These are phyloP conservation scores for Dermochelys coriacea DNA, from an alignment of 2,797 vertebrate species.

Conservation along the genomic window DNA sequence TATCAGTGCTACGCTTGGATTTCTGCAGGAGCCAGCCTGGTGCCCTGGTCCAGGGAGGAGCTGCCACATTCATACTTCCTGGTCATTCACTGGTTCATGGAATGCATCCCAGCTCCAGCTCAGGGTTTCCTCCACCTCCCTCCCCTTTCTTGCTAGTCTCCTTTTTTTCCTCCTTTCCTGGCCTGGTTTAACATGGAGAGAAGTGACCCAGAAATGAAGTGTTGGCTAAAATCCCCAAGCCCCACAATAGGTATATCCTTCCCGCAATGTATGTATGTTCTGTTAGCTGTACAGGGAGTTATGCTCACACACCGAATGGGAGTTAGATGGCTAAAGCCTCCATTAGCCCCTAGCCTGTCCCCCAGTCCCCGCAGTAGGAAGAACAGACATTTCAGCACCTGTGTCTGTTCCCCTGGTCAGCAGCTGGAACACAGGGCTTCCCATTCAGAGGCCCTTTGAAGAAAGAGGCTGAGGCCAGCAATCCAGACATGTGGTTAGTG, in stretches of 20 bases:
- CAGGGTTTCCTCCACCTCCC: not conserved
- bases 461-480: not conserved
- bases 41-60: not conserved
- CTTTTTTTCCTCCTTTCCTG: not conserved
- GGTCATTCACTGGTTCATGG: not conserved
- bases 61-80: not conserved
- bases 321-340: not conserved
- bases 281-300: not conserved
- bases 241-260: not conserved
- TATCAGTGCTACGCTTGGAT: not conserved
- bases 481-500: not conserved
- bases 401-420: not conserved
- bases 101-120: accelerated
- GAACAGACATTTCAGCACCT: not conserved
- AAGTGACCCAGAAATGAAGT: not conserved
- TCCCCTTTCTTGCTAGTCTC: accelerated
- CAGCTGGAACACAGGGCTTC: not conserved
- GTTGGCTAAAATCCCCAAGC: not conserved
- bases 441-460: not conserved
- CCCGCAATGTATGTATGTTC: not conserved
- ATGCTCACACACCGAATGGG: not conserved
- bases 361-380: not conserved
- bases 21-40: not conserved
- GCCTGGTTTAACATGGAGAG: not conserved
- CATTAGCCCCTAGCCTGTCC: not conserved